Evolutionary conservation across 92 coral and sea anemone species (phyloP).

Genomic region (Epizoanthus ramosus): DNA sequence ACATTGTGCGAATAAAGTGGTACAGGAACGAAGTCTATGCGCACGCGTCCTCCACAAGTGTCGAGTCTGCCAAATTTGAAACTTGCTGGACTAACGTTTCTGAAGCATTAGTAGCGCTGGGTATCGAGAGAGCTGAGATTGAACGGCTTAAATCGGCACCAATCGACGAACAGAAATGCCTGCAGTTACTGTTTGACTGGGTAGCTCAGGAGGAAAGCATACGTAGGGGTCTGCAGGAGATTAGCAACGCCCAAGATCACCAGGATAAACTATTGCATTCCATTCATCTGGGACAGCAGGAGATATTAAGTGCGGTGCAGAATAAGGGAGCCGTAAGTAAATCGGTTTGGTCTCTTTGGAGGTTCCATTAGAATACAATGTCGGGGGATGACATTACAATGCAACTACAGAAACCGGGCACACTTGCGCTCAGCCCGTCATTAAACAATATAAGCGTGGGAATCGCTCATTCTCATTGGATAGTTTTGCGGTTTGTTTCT

Average conservation of each 20-base stretch:
- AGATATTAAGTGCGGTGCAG: neutral
- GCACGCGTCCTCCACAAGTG: conserved; percentile 23
- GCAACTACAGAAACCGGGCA: too few species aligned
- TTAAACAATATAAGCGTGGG: too few species aligned
- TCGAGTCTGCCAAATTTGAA: conserved; percentile 1
- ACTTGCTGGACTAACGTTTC: conserved; percentile 9
- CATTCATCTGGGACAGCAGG: conserved; percentile 15
- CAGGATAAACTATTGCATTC: neutral
- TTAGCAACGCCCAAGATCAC: neutral
- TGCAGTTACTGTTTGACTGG: conserved; percentile 29
- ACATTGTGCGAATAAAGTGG: conserved; percentile 26
- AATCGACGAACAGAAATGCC: neutral
- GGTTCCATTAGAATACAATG: too few species aligned
- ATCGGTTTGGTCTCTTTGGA: too few species aligned
- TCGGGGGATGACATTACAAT: too few species aligned
- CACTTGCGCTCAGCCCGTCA: too few species aligned
- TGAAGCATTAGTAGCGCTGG: conserved; percentile 10
- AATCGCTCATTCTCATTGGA: too few species aligned
- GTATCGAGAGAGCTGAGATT: conserved; percentile 22
- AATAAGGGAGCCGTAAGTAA: neutral
- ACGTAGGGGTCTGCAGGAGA: neutral
- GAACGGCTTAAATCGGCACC: conserved; percentile 24
- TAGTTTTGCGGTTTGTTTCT: too few species aligned
- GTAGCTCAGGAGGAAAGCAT: conserved; percentile 8
- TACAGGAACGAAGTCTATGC: conserved; percentile 26